phyloP scores from a whole-genome alignment of 2,888 invertebrate genomes.

The Aleiodes alternator region DNA sequence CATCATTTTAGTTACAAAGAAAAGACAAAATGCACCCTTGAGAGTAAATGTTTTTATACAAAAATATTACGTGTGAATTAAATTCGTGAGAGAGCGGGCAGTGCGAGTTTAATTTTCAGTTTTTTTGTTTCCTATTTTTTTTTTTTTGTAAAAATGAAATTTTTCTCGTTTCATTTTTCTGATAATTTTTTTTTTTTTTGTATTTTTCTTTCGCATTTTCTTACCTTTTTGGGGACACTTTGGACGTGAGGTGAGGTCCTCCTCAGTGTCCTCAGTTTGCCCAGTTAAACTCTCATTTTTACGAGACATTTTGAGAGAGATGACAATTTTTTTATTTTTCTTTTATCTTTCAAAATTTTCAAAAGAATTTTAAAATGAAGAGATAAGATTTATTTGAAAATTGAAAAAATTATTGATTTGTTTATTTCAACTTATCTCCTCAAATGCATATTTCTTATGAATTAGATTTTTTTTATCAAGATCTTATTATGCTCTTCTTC shows the following conservation, averaged over 20 bases:
- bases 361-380: neutral
- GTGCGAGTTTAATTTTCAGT: constrained; percentile 62
- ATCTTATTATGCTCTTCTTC: constrained; percentile 34
- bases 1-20: constrained; percentile 23
- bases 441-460: too few relatives aligned
- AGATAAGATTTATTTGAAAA: neutral
- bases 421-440: too few relatives aligned
- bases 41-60: constrained; percentile 41
- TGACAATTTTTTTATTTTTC: constrained; percentile 49
- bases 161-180: constrained; percentile 50
- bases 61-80: constrained; percentile 58
- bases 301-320: constrained; percentile 47
- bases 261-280: constrained; percentile 68
- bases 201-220: constrained; percentile 57
- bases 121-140: constrained; percentile 44
- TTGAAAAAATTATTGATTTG: neutral
- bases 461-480: constrained; percentile 38
- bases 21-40: constrained; percentile 49
- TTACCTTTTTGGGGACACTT: constrained; percentile 72
- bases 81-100: constrained; percentile 71
- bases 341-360: constrained; percentile 31
- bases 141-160: constrained; percentile 32
- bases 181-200: constrained; percentile 39
- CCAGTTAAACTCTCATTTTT: constrained; percentile 55
- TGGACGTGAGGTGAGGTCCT: constrained; percentile 65